Evolutionary conservation across 2,113 vertebrate species (phyloP).

Genomic region (Protobothrops flavoviridis): DNA sequence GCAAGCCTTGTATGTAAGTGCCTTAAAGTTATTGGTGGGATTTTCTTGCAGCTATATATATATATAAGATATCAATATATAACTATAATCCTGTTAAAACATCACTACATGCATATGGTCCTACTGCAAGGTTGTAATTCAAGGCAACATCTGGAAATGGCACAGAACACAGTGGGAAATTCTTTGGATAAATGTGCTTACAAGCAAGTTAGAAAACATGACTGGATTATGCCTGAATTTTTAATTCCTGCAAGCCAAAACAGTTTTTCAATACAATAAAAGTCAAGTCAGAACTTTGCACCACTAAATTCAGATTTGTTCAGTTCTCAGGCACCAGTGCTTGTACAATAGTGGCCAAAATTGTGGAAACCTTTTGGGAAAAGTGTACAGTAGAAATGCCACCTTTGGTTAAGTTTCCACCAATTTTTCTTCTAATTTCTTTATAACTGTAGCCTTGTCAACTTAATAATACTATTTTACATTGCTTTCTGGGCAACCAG

Average conservation of each 20-base stretch:
- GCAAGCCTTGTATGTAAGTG: neutral
- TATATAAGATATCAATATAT: neutral
- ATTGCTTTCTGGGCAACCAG: no score
- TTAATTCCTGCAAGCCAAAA: neutral
- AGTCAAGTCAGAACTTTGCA: neutral
- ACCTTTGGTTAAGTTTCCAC: no score
- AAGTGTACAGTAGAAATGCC: no score
- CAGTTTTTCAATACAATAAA: neutral
- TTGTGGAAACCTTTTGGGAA: no score
- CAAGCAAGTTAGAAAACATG: neutral
- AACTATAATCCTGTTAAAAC: neutral
- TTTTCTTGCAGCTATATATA: neutral
- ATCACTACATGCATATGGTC: neutral
- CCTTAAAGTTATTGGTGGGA: neutral
- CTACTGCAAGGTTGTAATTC: neutral
- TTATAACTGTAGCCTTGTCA: no score
- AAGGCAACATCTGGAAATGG: neutral
- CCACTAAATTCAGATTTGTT: neutral
- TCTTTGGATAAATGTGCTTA: neutral
- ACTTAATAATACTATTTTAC: no score
- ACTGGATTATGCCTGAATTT: neutral
- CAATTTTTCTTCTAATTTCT: no score
- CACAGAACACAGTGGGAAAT: neutral
- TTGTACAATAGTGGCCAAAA: no score
- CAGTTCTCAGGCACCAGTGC: neutral